Conservation (phyloP, 2,113 vertebrate genomes). For the Thinocorus orbignyianus region DNA sequence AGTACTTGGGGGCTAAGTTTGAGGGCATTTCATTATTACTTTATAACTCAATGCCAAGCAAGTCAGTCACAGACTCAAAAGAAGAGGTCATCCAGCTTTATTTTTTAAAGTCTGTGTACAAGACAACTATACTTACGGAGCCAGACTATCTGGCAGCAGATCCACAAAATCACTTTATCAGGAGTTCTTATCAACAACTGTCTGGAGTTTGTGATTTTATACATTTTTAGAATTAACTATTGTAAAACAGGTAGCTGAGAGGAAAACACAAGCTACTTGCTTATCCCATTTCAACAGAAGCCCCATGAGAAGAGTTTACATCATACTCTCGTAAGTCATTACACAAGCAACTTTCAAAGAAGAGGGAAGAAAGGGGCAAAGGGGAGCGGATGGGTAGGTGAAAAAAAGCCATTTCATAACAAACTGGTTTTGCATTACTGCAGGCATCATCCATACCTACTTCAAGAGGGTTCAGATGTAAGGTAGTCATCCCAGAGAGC, state of each 20-base stretch:
- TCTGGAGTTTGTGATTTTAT: background rate
- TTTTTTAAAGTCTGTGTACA: background rate
- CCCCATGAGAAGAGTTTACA: background rate
- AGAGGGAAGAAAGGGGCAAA: background rate
- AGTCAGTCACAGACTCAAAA: background rate
- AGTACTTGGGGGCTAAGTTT: background rate
- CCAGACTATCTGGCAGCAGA: constrained; percentile 15
- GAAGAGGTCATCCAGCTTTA: background rate
- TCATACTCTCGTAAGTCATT: background rate
- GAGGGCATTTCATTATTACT: background rate
- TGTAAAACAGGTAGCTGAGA: background rate
- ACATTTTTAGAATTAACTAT: background rate
- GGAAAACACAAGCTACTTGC: background rate
- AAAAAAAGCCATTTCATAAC: background rate
- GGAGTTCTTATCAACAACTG: background rate
- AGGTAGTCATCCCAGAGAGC: background rate
- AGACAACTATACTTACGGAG: background rate
- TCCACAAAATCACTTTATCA: background rate
- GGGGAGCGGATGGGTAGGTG: too few relatives aligned
- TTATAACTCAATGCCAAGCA: background rate
- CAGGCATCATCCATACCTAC: background rate
- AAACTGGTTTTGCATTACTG: background rate
- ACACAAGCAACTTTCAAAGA: background rate
- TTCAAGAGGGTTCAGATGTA: background rate
- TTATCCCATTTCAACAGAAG: background rate